Evolutionary conservation across 2,113 vertebrate species (phyloP).

Genomic region (Plectropomus leopardus): DNA sequence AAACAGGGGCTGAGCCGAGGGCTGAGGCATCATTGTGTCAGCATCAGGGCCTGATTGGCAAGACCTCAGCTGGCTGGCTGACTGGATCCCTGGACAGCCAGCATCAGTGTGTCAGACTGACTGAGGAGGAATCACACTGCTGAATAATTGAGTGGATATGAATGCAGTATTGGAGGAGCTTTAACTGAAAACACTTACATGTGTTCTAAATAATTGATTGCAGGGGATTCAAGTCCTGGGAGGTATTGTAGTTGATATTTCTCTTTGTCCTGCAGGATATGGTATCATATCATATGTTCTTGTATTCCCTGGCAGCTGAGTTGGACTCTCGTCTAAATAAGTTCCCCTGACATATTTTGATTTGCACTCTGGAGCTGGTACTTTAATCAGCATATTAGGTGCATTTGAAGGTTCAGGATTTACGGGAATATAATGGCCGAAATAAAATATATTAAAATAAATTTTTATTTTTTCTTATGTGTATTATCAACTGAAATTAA

Average conservation of each 20-base stretch:
- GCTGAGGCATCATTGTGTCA: constrained; percentile 58
- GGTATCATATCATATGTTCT: constrained; percentile 44
- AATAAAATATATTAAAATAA: no score
- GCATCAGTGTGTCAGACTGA: constrained; percentile 63
- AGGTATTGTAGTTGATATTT: constrained; percentile 73
- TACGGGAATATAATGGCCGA: no score
- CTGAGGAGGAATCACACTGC: constrained; percentile 64
- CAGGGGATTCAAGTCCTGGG: constrained; percentile 53
- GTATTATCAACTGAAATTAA: not conserved
- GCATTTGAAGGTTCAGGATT: no score
- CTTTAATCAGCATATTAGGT: constrained; percentile 27
- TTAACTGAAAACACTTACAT: constrained; percentile 82
- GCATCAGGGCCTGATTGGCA: constrained; percentile 63
- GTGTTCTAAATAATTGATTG: constrained; percentile 81
- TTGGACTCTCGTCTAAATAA: constrained; percentile 35
- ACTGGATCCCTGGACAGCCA: constrained; percentile 60
- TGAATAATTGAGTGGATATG: constrained; percentile 83
- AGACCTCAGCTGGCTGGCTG: constrained; percentile 50
- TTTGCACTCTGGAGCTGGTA: not conserved
- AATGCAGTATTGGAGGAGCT: constrained; percentile 76
- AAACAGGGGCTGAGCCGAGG: constrained; percentile 42
- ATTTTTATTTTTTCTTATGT: no score
- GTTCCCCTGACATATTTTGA: constrained; percentile 26
- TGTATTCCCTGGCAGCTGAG: constrained; percentile 50
- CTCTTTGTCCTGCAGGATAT: constrained; percentile 68